Percentiles rank a stretch among this genome's conserved stretches.
phyloP scores from a whole-genome alignment of 2,797 vertebrate species.

The Numenius phaeopus region DNA sequence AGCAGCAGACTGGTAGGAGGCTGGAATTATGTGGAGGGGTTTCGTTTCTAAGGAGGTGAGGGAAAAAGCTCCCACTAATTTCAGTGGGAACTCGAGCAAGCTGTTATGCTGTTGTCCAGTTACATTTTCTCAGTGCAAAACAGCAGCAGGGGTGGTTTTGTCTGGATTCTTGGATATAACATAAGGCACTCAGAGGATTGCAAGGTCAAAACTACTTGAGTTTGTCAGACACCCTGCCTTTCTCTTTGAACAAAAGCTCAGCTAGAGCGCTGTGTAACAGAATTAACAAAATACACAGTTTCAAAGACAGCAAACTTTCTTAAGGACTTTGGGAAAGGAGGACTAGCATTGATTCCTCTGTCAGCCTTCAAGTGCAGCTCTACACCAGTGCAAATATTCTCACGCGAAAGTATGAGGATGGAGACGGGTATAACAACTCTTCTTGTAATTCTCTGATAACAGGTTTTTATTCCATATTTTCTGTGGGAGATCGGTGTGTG shows the following conservation, averaged over 20 bases:
- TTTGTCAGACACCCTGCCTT: not conserved
- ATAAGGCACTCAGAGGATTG: not conserved
- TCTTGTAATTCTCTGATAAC: not conserved
- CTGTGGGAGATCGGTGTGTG: not conserved
- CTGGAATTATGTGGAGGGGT: constrained; percentile 15
- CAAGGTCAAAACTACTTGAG: not conserved
- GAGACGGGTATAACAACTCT: rapidly evolving
- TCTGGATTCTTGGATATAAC: not conserved
- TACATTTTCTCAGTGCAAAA: not conserved
- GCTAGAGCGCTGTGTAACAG: not conserved
- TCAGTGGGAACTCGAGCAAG: not conserved
- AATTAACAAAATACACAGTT: not conserved
- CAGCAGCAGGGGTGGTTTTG: constrained; percentile 31
- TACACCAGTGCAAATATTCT: rapidly evolving
- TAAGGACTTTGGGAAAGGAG: not conserved
- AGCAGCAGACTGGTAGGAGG: constrained; percentile 42
- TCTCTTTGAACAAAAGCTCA: not conserved
- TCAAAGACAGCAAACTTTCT: not conserved
- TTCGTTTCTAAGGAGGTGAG: constrained; percentile 8
- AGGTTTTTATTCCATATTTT: not conserved
- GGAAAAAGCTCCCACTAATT: not conserved
- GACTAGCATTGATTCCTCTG: not conserved
- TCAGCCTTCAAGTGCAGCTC: not conserved
- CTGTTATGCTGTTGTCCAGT: not conserved
- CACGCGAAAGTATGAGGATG: rapidly evolving